Evolutionary conservation across 2,113 vertebrate species (phyloP).

Genomic region (Chroicocephalus ridibundus): DNA sequence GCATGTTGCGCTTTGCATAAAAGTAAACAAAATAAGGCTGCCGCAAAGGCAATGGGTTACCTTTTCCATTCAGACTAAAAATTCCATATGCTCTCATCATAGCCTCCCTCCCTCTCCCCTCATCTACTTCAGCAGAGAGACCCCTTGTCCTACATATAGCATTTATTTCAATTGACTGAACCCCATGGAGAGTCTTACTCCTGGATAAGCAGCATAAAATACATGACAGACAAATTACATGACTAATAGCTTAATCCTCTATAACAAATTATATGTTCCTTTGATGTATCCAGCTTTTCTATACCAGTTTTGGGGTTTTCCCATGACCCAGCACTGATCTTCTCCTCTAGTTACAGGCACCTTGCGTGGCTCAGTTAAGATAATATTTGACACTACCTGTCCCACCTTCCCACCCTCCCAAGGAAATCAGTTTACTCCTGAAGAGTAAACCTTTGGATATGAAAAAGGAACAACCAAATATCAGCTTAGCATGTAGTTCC

Average conservation of each 20-base stretch:
- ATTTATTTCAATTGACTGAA: neutral
- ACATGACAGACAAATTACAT: neutral
- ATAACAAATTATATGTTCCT: neutral
- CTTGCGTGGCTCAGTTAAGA: neutral
- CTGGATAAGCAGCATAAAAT: neutral
- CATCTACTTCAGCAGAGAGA: neutral
- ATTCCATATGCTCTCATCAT: neutral
- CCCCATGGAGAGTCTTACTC: neutral
- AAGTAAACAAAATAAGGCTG: conserved; percentile 29
- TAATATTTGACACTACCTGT: neutral
- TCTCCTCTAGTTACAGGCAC: neutral
- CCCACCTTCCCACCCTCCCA: neutral
- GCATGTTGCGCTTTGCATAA: neutral
- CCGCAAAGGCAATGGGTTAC: neutral
- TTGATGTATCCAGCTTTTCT: neutral
- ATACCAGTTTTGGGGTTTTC: neutral
- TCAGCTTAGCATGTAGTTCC: neutral
- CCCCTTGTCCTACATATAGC: neutral
- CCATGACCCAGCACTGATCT: neutral
- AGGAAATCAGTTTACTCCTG: neutral
- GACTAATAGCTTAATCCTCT: neutral
- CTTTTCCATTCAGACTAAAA: neutral
- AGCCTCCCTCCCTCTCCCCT: neutral
- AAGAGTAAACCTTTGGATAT: neutral
- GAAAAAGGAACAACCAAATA: neutral